Base-by-base conservation (phyloP, 2,113 vertebrate genomes). In the Oreochromis niloticus region DNA sequence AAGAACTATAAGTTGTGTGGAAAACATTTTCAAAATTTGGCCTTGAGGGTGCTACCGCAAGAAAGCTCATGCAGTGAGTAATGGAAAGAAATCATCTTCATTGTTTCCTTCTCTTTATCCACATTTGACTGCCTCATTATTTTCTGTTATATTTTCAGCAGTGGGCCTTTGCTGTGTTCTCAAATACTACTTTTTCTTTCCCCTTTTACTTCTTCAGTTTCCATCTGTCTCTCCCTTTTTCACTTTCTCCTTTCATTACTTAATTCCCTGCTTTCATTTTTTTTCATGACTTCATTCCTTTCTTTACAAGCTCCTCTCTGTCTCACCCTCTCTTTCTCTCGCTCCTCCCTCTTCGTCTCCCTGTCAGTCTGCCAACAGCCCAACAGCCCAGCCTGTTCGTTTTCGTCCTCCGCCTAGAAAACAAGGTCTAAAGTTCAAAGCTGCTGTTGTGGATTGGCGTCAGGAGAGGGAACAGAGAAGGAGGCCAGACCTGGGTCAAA, bases 351-450 rank as follows among this genome's bases (percentile, higher is more conserved):
- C 88, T 48, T 75, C 9, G 52, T 89, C 87, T 92, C 82, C 81
- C 52, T 90, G 94, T 91, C 86, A 34, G 81, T 9, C 86, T 89
- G 93, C 95, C 95, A 95, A 52, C 87, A 87, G 88, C 85, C 71
- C 48, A 84, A 85, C 85, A 73, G 93, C 82, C 90, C 85, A 73
- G 94, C 82, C 90, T 82, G 83, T 93, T 94, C 59, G 80, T 94
- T 95, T 92, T 92, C 87, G 90, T 94, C 93, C 91, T 93, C 88
- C 81, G 87, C 90, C 88, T 88, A 86, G 78, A 96, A 96, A 96
- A 95, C 94, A 90, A 94, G 94, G 96, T 96, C 94, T 92, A 95
- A 95, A 95, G 96, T 97, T 96, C 95, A 96, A 92, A 88, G 83
- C 94, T 75, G 87, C 89, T 92, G 85, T 89, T 92, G 89, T 88